Base-by-base conservation (phyloP, 2,113 vertebrate species). In the Trematocara nigrifrons region DNA sequence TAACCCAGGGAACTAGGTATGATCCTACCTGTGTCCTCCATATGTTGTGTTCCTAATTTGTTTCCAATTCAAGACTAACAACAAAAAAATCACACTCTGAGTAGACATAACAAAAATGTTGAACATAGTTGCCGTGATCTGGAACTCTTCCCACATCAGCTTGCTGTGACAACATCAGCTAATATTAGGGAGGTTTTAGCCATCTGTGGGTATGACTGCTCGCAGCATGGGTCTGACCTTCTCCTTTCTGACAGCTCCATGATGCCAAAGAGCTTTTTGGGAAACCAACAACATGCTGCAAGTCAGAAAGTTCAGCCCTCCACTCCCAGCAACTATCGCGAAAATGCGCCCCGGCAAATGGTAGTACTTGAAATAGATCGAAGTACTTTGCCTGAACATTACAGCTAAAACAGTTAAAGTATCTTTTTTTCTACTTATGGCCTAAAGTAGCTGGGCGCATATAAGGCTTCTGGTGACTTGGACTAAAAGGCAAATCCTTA, bases 181-280 rank as follows among this genome's bases (percentile, higher is more conserved):
- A 83, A 33, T 76, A 85, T 82, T 85, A 80, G 86, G 31, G 35
- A 11, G 38, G 35, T 54, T 18, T 38, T 61, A 38, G 53, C 53
- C 74, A 52, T 66, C 10, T 82, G 80, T 22, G 10, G n/a, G 16
- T 79, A 5, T 47, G 81, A 81, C 9, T 26, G 79, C 85, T 87
- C 6, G 40, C 47, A 83, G 82, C 88, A 80, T 3, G 31, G 6
- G 9, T 61, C 3, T 20, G 33, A 78, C 57, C 57, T 35, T 69
- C 69, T 51, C 4, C 18, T 2, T 82, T 82, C 42, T 86, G 86
- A 90, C 86, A 83, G 89, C 74, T 85, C 38, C 45, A 80, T 82
- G 77, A 87, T 45, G 47, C 38, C 79, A 87, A 69, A 86, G 40
- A 86, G 64, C 54, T 77, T 76, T 83, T 8, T 85, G 35, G 53